Evolutionary conservation across 2,888 invertebrate genomes (phyloP).

Genomic region (Acholoe squamosa): DNA sequence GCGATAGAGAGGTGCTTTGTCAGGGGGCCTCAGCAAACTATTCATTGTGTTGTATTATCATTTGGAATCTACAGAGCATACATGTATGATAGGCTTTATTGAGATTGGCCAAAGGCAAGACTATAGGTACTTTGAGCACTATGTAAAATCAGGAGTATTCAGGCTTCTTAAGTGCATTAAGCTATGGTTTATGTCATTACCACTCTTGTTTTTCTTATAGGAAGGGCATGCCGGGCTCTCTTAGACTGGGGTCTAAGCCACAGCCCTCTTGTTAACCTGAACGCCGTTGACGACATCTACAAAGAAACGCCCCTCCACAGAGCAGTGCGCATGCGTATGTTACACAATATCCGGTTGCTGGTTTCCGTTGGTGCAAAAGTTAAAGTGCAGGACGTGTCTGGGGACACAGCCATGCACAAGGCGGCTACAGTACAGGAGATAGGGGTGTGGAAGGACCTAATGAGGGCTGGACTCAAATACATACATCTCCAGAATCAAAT

Average conservation of each 20-base stretch:
- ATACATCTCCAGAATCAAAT: slow-evolving; percentile 7
- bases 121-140: too few relatives aligned
- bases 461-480: not conserved
- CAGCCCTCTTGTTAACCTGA: slow-evolving; percentile 59
- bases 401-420: slow-evolving; percentile 54
- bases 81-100: too few relatives aligned
- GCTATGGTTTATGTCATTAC: not conserved
- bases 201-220: not conserved
- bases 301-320: slow-evolving; percentile 66
- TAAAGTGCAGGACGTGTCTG: slow-evolving; percentile 1
- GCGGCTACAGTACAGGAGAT: slow-evolving; percentile 9
- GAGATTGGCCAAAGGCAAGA: too few relatives aligned
- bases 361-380: not conserved
- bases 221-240: not conserved
- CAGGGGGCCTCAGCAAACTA: too few relatives aligned
- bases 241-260: not conserved
- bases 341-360: slow-evolving; percentile 61
- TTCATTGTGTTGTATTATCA: too few relatives aligned
- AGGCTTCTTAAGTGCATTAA: too few relatives aligned
- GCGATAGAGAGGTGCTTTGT: too few relatives aligned
- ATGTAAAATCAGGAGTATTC: too few relatives aligned
- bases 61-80: too few relatives aligned
- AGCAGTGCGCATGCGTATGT: slow-evolving; percentile 64
- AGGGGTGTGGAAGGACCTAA: slow-evolving; percentile 4
- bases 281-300: slow-evolving; percentile 59